Percentiles rank a stretch among this genome's conserved stretches.
These are phyloP conservation scores for Gastrophryne carolinensis DNA, from an alignment of 2,797 vertebrate species.

Conservation along the genomic window DNA sequence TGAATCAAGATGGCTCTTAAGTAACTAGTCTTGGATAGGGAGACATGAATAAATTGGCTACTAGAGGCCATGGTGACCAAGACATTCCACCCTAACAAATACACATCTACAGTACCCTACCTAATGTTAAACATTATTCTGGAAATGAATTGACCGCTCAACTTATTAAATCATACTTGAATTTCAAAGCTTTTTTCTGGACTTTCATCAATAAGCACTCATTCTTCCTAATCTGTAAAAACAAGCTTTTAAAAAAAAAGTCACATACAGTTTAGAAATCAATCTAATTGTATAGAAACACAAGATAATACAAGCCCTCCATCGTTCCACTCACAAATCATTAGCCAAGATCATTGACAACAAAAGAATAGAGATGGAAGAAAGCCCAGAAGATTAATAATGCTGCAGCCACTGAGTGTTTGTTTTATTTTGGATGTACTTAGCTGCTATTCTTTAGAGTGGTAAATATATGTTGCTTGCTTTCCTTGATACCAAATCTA, in stretches of 20 bases:
- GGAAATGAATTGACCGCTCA: too few species aligned
- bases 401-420: slow-evolving; percentile 33
- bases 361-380: slow-evolving; percentile 11
- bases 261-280: slow-evolving; percentile 9
- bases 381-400: slow-evolving; percentile 29
- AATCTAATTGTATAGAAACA: slow-evolving; percentile 6
- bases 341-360: slow-evolving; percentile 26
- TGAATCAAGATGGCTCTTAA: too few species aligned
- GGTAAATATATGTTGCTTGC: slow-evolving; percentile 29
- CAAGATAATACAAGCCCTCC: slow-evolving; percentile 7
- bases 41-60: too few species aligned
- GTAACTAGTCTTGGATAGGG: too few species aligned
- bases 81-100: too few species aligned
- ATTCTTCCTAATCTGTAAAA: not conserved
- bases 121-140: too few species aligned
- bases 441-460: slow-evolving; percentile 30
- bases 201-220: not conserved
- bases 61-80: too few species aligned
- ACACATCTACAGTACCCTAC: too few species aligned
- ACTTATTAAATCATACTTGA: not conserved
- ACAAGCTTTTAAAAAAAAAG: not conserved
- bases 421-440: slow-evolving; percentile 34
- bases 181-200: not conserved
- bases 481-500: slow-evolving; percentile 29
- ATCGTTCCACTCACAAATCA: slow-evolving; percentile 19